Conservation (phyloP, 2,888 invertebrate species). For the Pasiphila rectangulata region DNA sequence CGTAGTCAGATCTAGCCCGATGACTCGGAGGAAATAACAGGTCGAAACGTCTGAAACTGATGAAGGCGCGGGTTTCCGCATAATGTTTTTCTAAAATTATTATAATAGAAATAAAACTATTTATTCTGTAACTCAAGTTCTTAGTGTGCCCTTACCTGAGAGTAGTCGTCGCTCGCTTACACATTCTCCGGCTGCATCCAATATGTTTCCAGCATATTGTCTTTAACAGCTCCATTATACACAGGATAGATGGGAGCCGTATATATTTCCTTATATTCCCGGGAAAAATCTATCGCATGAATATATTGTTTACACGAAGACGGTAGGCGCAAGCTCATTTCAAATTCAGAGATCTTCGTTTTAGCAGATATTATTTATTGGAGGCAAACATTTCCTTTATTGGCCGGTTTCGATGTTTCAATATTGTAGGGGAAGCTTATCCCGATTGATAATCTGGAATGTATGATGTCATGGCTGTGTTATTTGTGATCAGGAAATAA, state of each 20-base stretch:
- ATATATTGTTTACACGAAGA: constrained; percentile 55
- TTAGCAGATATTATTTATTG: constrained; percentile 19
- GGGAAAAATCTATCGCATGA: constrained; percentile 53
- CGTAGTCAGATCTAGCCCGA: no score
- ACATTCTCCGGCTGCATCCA: constrained; percentile 78
- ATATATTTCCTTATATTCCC: constrained; percentile 29
- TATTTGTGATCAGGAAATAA: background rate
- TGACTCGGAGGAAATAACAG: no score
- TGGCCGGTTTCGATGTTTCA: background rate
- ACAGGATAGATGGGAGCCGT: constrained; percentile 57
- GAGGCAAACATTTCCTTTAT: constrained; percentile 5
- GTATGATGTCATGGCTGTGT: background rate
- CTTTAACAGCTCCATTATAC: constrained; percentile 80
- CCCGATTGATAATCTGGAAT: background rate
- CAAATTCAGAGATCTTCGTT: constrained; percentile 16
- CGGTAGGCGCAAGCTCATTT: constrained; percentile 21
- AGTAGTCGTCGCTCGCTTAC: constrained; percentile 69
- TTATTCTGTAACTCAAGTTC: constrained; percentile 13
- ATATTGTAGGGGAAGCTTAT: background rate
- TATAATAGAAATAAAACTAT: no score
- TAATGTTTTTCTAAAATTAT: no score
- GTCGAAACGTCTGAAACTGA: no score
- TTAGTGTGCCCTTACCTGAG: constrained; percentile 36
- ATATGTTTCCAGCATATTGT: constrained; percentile 79
- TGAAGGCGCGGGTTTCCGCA: no score